Conservation (phyloP, 2,113 vertebrate genomes). For the Madoqua kirkii region DNA sequence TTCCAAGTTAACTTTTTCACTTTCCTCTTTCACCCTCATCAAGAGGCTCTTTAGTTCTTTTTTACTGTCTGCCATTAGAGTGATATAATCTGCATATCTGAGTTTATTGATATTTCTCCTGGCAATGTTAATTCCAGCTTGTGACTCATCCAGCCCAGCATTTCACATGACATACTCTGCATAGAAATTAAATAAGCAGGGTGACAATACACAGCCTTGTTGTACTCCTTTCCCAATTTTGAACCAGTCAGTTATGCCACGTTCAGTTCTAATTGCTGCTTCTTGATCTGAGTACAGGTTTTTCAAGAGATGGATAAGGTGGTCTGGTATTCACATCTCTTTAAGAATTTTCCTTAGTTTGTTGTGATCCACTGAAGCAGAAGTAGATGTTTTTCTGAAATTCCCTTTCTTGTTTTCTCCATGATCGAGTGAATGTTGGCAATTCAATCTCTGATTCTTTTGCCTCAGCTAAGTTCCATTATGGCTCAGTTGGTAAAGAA, state of each 20-base stretch:
- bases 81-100: not conserved
- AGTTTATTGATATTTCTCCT: not conserved
- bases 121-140: not conserved
- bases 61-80: not conserved
- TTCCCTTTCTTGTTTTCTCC: not conserved
- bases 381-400: not conserved
- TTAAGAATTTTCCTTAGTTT: not conserved
- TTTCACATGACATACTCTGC: not conserved
- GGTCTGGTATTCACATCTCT: not conserved
- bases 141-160: not conserved
- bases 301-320: not conserved
- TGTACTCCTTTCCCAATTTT: not conserved
- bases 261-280: not conserved
- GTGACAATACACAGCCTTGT: not conserved
- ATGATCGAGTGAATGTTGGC: not conserved
- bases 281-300: not conserved
- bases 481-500: not conserved
- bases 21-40: not conserved
- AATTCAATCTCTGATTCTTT: not conserved
- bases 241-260: not conserved
- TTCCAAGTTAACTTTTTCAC: not conserved
- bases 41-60: not conserved
- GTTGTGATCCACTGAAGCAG: not conserved
- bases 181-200: not conserved
- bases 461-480: not conserved